These are phyloP conservation scores for Nasonia giraulti DNA, from an alignment of 1,140 invertebrate genomes.

Conservation along the genomic window DNA sequence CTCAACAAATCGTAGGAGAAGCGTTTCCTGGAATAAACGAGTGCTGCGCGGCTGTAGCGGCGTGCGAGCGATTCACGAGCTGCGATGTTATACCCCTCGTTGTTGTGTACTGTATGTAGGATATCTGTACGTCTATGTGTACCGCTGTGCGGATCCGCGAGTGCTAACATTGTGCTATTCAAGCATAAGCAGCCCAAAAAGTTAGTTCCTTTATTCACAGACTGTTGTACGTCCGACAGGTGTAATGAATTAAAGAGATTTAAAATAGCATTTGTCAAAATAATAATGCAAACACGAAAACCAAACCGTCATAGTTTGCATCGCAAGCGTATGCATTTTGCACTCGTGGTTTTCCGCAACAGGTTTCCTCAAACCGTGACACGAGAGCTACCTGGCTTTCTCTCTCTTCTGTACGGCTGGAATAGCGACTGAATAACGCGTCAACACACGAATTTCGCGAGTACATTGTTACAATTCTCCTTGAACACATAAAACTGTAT, in stretches of 20 bases:
- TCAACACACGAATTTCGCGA: neutral
- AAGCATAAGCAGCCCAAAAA: too few relatives aligned
- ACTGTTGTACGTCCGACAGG: too few relatives aligned
- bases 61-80: constrained; percentile 36
- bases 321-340: neutral
- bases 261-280: too few relatives aligned
- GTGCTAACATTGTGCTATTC: too few relatives aligned
- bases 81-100: neutral
- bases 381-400: neutral
- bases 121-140: neutral
- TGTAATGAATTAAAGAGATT: too few relatives aligned
- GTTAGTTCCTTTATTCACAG: too few relatives aligned
- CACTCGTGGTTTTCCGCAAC: constrained; percentile 1
- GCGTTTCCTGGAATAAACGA: constrained; percentile 57
- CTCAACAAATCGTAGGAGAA: constrained; percentile 55
- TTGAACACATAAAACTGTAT: too few relatives aligned
- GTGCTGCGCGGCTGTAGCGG: constrained; percentile 32
- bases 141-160: too few relatives aligned
- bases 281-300: neutral
- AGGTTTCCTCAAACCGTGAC: constrained; percentile 1
- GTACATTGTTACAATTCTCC: neutral
- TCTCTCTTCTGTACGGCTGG: neutral
- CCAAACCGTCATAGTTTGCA: neutral
- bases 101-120: neutral
- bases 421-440: neutral